A percentile compares a stretch with the other conserved stretches of the same genome.
Evolutionary conservation across 2,888 invertebrate species (phyloP).

Genomic region (Charanyca ferruginea): DNA sequence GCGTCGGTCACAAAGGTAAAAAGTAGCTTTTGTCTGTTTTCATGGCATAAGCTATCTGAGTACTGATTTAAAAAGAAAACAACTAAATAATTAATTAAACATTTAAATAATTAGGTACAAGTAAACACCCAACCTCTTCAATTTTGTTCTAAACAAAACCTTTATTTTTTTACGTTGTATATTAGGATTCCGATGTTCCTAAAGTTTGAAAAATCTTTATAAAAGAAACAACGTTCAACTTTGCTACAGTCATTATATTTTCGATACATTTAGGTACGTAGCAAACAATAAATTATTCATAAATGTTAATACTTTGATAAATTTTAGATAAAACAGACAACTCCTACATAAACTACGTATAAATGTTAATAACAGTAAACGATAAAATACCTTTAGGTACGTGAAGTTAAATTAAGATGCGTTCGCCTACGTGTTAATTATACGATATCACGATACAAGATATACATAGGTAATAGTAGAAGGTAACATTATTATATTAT

Average conservation of each 20-base stretch:
- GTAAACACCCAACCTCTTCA: neutral
- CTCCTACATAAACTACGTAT: slow-evolving; percentile 37
- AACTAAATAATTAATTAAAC: neutral
- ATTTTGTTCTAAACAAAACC: neutral
- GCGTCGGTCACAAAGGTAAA: neutral
- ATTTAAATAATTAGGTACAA: too few relatives aligned
- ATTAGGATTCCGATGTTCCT: neutral
- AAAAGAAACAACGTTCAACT: slow-evolving; percentile 20
- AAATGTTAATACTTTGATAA: slow-evolving; percentile 19
- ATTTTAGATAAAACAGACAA: slow-evolving; percentile 40
- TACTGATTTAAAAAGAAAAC: too few relatives aligned
- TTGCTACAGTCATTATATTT: slow-evolving; percentile 37
- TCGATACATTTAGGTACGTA: slow-evolving; percentile 20
- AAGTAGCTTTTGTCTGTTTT: neutral
- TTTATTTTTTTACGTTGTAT: neutral
- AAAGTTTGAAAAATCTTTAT: neutral
- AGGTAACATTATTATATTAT: slow-evolving; percentile 22
- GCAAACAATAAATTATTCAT: slow-evolving; percentile 4
- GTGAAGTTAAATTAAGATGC: slow-evolving; percentile 41
- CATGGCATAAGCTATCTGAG: neutral
- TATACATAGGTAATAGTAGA: slow-evolving; percentile 9
- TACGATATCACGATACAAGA: slow-evolving; percentile 19
- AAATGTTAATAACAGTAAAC: slow-evolving; percentile 44
- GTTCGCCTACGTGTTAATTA: slow-evolving; percentile 41
- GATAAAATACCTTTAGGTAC: slow-evolving; percentile 45